Conservation (phyloP, 2,888 invertebrate species). For the Lochmaea crataegi region DNA sequence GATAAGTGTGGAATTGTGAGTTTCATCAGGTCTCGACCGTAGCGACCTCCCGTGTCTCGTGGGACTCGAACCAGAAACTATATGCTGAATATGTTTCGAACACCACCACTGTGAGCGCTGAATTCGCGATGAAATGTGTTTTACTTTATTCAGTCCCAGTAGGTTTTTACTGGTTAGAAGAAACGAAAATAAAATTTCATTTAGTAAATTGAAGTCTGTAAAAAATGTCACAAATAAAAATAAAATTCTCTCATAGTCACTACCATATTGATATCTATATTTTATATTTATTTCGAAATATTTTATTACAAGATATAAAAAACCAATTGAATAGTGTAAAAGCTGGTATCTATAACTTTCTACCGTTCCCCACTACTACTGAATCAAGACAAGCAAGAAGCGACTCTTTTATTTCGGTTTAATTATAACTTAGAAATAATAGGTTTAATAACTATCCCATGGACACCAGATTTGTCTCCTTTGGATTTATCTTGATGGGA, state of each 20-base stretch:
- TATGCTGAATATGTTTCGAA: slow-evolving; percentile 33
- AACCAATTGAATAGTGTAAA: too few species aligned
- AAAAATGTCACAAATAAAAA: not conserved
- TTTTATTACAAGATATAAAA: too few species aligned
- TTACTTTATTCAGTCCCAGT: slow-evolving; percentile 11
- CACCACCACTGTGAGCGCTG: slow-evolving; percentile 25
- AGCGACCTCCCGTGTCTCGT: slow-evolving; percentile 53
- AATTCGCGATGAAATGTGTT: slow-evolving; percentile 21
- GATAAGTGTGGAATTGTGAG: slow-evolving; percentile 58
- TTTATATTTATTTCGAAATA: too few species aligned
- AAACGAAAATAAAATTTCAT: slow-evolving; percentile 22
- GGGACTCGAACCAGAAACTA: slow-evolving; percentile 51
- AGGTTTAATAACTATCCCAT: too few species aligned
- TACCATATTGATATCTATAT: not conserved
- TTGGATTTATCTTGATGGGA: too few species aligned
- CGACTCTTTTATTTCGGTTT: too few species aligned
- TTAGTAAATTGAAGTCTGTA: not conserved
- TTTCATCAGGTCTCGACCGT: slow-evolving; percentile 59
- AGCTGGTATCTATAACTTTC: too few species aligned
- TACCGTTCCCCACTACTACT: too few species aligned
- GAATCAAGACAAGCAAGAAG: too few species aligned
- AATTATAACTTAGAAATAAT: too few species aligned
- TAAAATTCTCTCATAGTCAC: not conserved
- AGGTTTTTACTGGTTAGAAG: slow-evolving; percentile 13
- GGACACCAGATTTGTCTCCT: too few species aligned